Evolutionary conservation across 2,797 vertebrate species (phyloP).

Genomic region (Sylvilagus floridanus): DNA sequence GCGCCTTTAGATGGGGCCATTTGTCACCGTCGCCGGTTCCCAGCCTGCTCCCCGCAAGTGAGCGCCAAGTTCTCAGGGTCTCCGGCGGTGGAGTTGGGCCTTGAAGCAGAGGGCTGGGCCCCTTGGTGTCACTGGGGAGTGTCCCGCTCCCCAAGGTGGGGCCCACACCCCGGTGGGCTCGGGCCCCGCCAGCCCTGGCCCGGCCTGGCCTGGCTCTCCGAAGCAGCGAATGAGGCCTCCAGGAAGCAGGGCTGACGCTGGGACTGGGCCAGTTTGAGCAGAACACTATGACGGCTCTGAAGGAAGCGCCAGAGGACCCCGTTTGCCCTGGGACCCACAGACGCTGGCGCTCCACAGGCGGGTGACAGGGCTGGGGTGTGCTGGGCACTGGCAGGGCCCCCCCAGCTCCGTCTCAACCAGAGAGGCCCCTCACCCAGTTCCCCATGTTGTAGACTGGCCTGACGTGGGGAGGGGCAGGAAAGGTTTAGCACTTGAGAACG

Average conservation of each 20-base stretch:
- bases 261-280: accelerated
- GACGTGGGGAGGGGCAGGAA: not conserved
- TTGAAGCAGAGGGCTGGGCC: not conserved
- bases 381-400: too few relatives aligned
- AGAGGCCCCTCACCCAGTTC: not conserved
- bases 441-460: accelerated
- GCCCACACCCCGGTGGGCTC: not conserved
- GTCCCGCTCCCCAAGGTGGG: not conserved
- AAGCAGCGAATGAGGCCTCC: not conserved
- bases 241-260: not conserved
- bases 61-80: not conserved
- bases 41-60: accelerated
- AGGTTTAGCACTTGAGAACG: not conserved
- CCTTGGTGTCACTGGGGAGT: not conserved
- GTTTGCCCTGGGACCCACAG: not conserved
- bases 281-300: accelerated
- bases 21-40: slow-evolving; percentile 56
- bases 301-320: accelerated
- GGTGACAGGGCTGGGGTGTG: too few relatives aligned
- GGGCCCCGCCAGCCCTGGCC: not conserved
- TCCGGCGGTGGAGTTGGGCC: not conserved
- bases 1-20: slow-evolving; percentile 23
- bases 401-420: too few relatives aligned
- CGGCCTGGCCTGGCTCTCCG: not conserved
- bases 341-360: not conserved